These are phyloP conservation scores for Harpalus rubripes DNA, from an alignment of 2,888 invertebrate genomes.

Conservation along the genomic window DNA sequence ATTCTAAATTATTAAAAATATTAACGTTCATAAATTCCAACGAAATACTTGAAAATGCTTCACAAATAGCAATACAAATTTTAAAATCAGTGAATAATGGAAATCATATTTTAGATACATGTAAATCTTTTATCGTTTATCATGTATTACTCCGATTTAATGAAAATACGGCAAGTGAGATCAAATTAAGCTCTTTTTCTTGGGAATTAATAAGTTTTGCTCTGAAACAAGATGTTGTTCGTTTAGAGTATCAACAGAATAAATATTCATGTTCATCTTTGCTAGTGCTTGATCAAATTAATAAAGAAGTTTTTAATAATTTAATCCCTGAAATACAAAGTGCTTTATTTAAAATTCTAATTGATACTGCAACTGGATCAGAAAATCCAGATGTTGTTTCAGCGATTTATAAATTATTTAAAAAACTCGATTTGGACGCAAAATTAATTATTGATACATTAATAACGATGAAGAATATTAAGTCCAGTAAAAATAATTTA, in stretches of 20 bases:
- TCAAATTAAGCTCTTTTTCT: slow-evolving; percentile 74
- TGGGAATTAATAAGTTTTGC: slow-evolving; percentile 81
- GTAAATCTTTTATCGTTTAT: slow-evolving; percentile 71
- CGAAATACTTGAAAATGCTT: slow-evolving; percentile 72
- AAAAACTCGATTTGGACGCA: slow-evolving; percentile 83
- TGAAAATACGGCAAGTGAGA: slow-evolving; percentile 69
- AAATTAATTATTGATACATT: slow-evolving; percentile 81
- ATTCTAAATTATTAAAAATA: slow-evolving; percentile 75
- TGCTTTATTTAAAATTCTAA: slow-evolving; percentile 78
- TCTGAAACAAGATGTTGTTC: slow-evolving; percentile 79
- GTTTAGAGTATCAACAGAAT: slow-evolving; percentile 75
- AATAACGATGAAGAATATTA: slow-evolving; percentile 80
- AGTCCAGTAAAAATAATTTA: slow-evolving; percentile 76
- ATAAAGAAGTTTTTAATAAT: slow-evolving; percentile 79
- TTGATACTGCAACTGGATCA: slow-evolving; percentile 80
- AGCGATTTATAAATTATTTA: slow-evolving; percentile 82
- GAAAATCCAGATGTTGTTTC: slow-evolving; percentile 82
- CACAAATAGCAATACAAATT: slow-evolving; percentile 71
- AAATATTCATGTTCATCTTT: slow-evolving; percentile 77
- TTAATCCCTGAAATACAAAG: slow-evolving; percentile 78
- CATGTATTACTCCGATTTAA: slow-evolving; percentile 72
- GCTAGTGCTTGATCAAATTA: slow-evolving; percentile 80
- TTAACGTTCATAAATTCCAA: slow-evolving; percentile 71
- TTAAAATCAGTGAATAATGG: slow-evolving; percentile 69
- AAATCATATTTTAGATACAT: slow-evolving; percentile 68